phyloP scores from a whole-genome alignment of 2,113 vertebrate species.

The Phyllopteryx taeniolatus region DNA sequence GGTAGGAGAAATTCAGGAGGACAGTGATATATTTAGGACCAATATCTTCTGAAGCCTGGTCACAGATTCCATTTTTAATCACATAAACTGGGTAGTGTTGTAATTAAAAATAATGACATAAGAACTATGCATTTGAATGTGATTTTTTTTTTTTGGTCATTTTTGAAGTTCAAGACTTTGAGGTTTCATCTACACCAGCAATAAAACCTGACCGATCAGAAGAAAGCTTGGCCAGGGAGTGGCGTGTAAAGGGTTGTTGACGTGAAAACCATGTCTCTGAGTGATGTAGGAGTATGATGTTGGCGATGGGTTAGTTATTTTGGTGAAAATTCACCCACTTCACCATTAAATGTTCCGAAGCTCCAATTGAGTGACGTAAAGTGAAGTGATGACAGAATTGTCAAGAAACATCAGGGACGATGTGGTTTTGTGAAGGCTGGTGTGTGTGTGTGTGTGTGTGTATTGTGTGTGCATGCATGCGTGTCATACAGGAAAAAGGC shows the following conservation, averaged over 20 bases:
- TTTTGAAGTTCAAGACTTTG: background rate
- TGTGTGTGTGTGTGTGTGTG: conserved; percentile 20
- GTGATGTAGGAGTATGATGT: no score
- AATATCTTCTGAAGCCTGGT: no score
- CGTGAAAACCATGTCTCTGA: background rate
- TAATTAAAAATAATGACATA: no score
- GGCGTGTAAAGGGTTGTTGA: background rate
- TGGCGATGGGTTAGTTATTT: background rate
- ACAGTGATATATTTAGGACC: no score
- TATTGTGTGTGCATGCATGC: conserved; percentile 14
- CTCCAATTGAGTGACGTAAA: conserved; percentile 10
- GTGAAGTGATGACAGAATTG: conserved; percentile 36
- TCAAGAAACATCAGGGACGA: conserved; percentile 45
- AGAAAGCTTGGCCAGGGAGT: background rate
- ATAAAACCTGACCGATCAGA: background rate
- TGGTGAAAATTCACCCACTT: background rate
- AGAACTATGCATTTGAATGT: no score
- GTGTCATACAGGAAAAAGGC: conserved; percentile 65
- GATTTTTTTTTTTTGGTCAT: no score
- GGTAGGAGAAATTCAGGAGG: no score
- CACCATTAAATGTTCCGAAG: background rate
- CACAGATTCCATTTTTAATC: no score
- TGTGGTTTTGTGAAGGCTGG: conserved; percentile 43
- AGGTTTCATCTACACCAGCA: background rate
- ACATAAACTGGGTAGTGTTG: no score